Evolutionary conservation across 2,888 invertebrate genomes (phyloP), one percentile per base, ranked within the genome.

Genomic region (Ditylenchus weischeri): DNA sequence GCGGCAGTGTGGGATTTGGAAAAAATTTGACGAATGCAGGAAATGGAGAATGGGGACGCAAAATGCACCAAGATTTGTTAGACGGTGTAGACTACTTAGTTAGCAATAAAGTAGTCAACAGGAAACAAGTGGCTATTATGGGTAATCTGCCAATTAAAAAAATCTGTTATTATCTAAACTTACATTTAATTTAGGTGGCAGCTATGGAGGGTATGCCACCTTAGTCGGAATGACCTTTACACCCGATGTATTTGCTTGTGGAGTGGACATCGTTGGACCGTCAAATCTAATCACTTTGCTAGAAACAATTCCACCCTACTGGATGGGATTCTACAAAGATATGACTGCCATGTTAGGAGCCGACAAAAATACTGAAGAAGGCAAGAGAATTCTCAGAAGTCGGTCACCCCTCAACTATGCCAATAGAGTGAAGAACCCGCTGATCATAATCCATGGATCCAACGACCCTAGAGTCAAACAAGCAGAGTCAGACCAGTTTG

Each of bases 1-100:
- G 82, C 21, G 81, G 81, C 50, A 76, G 76, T 58, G 75, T 76
- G 49, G 82, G 82, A 18, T 83, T 79, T 65, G 82, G 82, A 62
- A 82, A 83, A 69, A 69, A 74, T 8, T 70, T 77, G 5, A 75
- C 79, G 10, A 83, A 82, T 59, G 79, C 80, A 23, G 80, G 82
- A 57, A 79, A 83, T 65, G 81, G 82, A 18, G 82, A 83, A 69
- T 83, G 82, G 82, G 82, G 81, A 47, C 62, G 79, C 11, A 81
- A 81, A 68, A 82, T 82, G 82, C 82, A 82, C 62, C 76, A 78
- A 62, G 82, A 82, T 61, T 72, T 83, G 15, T 68, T 83, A 38
- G 82, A 83, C 60, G 82, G 78, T 5, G 78, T 81, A 38, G 78
- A 81, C 54, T 82, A 79, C 65, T 49, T 69, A 43, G 64, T 63